Evolutionary conservation across 2,888 invertebrate genomes (phyloP).

Genomic region (Noctua comes): DNA sequence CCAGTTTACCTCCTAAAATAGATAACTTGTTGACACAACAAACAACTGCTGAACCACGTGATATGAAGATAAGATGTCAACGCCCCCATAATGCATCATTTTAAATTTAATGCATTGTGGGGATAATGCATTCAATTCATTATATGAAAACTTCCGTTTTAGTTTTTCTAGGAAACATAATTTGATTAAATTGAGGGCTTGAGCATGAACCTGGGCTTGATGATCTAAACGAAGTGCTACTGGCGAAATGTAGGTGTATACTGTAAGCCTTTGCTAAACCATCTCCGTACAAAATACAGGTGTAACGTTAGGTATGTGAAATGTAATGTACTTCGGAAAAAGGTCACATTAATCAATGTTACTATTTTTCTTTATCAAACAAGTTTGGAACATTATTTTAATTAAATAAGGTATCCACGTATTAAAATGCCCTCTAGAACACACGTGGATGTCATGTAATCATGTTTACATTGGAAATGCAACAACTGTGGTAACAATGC

Average conservation of each 20-base stretch:
- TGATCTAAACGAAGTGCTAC: not conserved
- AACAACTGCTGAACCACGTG: constrained; percentile 7
- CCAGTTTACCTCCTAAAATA: constrained; percentile 35
- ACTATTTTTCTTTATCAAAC: constrained; percentile 5
- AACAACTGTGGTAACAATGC: constrained; percentile 25
- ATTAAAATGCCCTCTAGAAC: constrained; percentile 5
- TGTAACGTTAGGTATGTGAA: not conserved
- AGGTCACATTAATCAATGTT: constrained; percentile 20
- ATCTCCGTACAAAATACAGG: not conserved
- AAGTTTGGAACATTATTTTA: constrained; percentile 1
- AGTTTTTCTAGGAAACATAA: not conserved
- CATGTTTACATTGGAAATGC: constrained; percentile 42
- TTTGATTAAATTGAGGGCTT: not conserved
- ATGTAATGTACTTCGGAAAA: not conserved
- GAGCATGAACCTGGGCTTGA: not conserved
- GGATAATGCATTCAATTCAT: not conserved
- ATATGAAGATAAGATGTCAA: constrained; percentile 59
- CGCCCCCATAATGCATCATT: constrained; percentile 13
- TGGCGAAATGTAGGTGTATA: not conserved
- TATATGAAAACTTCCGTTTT: not conserved
- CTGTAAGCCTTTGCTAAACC: not conserved
- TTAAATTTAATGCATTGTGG: too few species aligned
- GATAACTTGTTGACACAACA: constrained; percentile 51
- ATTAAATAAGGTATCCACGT: constrained; percentile 7
- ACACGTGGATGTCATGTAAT: constrained; percentile 17